Evolutionary conservation across 2,888 invertebrate species (phyloP), one percentile per base, ranked within the genome.

Genomic region (Eupithecia subumbrata): DNA sequence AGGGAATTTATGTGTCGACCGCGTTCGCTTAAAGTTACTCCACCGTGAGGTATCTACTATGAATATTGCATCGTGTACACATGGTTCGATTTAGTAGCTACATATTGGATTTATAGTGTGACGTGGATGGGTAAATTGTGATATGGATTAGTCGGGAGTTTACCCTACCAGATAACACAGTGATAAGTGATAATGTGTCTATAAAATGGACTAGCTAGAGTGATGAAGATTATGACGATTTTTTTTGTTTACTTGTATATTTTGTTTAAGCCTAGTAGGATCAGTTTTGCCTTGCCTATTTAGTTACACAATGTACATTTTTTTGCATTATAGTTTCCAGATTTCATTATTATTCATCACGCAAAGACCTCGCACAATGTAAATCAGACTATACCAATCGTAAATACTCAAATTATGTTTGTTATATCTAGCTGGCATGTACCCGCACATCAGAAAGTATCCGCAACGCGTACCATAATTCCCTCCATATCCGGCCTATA

Each of bases 21-120:
- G 72, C 30, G 34, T 74, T 56, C 43, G 69, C 66, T 69, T 45
- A 64, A 66, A 63, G 68, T 73, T 73, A 63, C 73, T 74, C 66
- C 64, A 64, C 66, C 43, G 14, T 70, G 25, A 67, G 66, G 34
- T 67, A 66, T 18, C 34, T 66, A 69, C 56, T 69, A 72, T 76
- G 56, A 74, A 76, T 76, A 76, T 76, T 74, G 71, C 72, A 76
- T 63, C 45, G 70, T 72, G 40, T n/a, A 67, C 40, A 40, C 40
- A 40, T 9, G n/a, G 43, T 22, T 43, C n/a, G 43, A 22, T 68
- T 63, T 69, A 69, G 68, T 72, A 18, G n/a, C 43, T 66, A 43
- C 22, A 69, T 34, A 40, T 64, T 72, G n/a, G 70, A 76, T 76
- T 68, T 73, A 73, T 73, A 43, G 69, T 22, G 12, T 40, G 25